phyloP scores from a whole-genome alignment of 2,113 vertebrate genomes.

The Coptodon bakossiorum region DNA sequence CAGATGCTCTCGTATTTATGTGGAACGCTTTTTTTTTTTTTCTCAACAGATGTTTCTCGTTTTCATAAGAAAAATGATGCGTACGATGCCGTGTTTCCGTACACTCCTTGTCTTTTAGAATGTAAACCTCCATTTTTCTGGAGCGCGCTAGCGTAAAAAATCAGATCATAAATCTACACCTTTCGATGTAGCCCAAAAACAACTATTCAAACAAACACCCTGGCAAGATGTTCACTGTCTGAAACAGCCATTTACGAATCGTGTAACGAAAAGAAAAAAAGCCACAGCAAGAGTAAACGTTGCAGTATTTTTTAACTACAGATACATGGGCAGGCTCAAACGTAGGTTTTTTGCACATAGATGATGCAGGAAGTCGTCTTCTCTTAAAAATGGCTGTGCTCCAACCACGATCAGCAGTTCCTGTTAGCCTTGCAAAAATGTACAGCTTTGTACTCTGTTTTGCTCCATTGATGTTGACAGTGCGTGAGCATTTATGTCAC shows the following conservation, averaged over 20 bases:
- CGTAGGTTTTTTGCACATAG: not conserved
- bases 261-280: not conserved
- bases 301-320: not conserved
- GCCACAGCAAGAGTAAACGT: not conserved
- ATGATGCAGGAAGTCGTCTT: not conserved
- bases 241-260: not conserved
- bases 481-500: not conserved
- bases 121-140: not conserved
- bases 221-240: not conserved
- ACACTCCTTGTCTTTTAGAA: not conserved
- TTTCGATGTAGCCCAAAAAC: not conserved
- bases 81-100: not conserved
- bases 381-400: not conserved
- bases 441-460: not conserved
- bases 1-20: slow-evolving; percentile 51
- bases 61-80: slow-evolving; percentile 21
- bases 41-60: slow-evolving; percentile 56
- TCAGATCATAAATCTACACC: not conserved
- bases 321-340: not conserved
- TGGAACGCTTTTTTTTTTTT: slow-evolving; percentile 13
- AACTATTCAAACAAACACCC: not conserved
- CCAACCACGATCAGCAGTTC: not conserved
- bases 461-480: not conserved
- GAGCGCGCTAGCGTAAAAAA: not conserved
- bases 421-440: not conserved